Base-by-base conservation (phyloP, 2,888 invertebrate species). In the Augochlorella aurata region DNA sequence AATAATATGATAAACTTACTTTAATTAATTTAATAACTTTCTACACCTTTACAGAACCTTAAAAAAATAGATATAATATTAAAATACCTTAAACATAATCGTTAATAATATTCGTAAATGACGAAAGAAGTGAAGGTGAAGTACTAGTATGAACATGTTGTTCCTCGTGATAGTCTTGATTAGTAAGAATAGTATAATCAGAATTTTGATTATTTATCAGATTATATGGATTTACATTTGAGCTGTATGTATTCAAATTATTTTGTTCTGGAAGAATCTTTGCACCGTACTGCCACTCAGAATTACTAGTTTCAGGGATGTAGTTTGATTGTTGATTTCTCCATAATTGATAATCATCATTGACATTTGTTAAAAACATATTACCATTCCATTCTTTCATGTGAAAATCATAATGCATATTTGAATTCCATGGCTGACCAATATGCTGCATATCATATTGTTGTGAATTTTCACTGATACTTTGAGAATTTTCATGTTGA, bases 61-160 rank as follows among this genome's bases (percentile, higher is more conserved):
- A 16, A 54, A 38, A 61, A 21, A 1, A 65, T 29, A 45, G 24
- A 61, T 16, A 10, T 21, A 66, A 73, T 58, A 50, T 49, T 18
- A 24, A 10, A n/a, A 8, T 52, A 2, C n/a, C 4, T 80, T 75
- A 81, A 5, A 68, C 18, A n/a, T 65, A 68, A 10, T 81, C 44
- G 29, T 72, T 14, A 7, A 5, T 24, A 7, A 24, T 14, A 45
- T 44, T 24, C 38, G 49, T 12, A 38, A 10, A 44, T 24, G 44
- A 52, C 21, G 71, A 7, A 24, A 58, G 18, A 66, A 69, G 44
- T 24, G 69, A 58, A 1, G 29, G 45, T 16, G 24, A 14, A 12
- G n/a, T 0, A 4, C 69, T 44, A 54, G 18, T 29, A 16, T 63
- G 29, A 10, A 69, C 38, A 38, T 70, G 14, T 21, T 67, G 58